These are phyloP conservation scores for Silurus lanzhouensis DNA, from an alignment of 2,797 vertebrate genomes.

Conservation along the genomic window DNA sequence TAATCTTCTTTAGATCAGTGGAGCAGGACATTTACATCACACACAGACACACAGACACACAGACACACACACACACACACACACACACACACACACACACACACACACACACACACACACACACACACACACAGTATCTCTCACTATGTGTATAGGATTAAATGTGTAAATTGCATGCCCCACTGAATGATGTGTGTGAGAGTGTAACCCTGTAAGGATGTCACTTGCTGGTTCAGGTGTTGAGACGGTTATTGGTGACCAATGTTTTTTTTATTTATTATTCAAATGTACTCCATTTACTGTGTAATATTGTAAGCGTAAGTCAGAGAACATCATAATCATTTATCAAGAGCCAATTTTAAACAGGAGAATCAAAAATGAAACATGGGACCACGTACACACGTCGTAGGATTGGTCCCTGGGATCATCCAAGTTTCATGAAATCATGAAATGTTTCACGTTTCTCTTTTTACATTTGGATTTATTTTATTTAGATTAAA, in stretches of 20 bases:
- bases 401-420: accelerated
- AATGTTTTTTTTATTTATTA: too few species aligned
- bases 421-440: not conserved
- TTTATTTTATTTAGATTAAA: too few species aligned
- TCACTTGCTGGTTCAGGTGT: not conserved
- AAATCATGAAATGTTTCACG: too few species aligned
- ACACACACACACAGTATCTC: not conserved
- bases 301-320: not conserved
- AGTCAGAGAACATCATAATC: not conserved
- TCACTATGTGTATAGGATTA: constrained; percentile 3
- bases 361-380: not conserved
- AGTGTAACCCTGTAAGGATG: constrained; percentile 1
- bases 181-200: not conserved
- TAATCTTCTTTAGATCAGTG: constrained; percentile 50
- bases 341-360: too few species aligned
- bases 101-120: constrained; percentile 7
- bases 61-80: constrained; percentile 15
- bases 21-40: constrained; percentile 33
- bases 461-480: not conserved
- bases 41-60: too few species aligned
- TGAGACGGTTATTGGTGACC: too few species aligned
- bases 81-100: constrained; percentile 9
- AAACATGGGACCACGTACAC: not conserved
- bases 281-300: too few species aligned
- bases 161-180: not conserved